Conservation (phyloP, 2,797 vertebrate genomes). For the Cercopithecus mitis region DNA sequence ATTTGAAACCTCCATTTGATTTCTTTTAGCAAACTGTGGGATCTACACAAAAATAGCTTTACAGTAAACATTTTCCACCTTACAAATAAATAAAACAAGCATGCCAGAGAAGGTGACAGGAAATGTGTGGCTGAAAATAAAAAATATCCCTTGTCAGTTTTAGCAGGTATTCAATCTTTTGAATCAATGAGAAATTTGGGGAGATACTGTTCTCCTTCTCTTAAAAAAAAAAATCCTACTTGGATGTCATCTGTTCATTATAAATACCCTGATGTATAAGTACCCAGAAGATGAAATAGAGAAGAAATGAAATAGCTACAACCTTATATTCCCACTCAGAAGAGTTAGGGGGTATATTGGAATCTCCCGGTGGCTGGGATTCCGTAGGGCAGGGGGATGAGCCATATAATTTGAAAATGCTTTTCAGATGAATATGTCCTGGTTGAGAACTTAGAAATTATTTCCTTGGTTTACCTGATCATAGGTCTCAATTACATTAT, state of each 20-base stretch:
- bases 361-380: neutral
- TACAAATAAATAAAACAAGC: slow-evolving; percentile 44
- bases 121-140: slow-evolving; percentile 45
- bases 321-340: neutral
- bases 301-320: neutral
- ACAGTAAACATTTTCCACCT: slow-evolving; percentile 67
- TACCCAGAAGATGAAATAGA: neutral
- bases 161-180: slow-evolving; percentile 21
- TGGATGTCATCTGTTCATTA: neutral
- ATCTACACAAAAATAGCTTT: slow-evolving; percentile 74
- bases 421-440: neutral
- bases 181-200: slow-evolving; percentile 59
- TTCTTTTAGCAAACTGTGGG: slow-evolving; percentile 79
- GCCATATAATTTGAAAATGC: neutral
- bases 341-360: neutral
- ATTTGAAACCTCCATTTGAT: slow-evolving; percentile 79
- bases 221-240: neutral
- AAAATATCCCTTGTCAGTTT: slow-evolving; percentile 30
- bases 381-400: neutral
- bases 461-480: neutral
- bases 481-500: neutral
- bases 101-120: neutral
- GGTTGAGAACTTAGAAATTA: neutral
- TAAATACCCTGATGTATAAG: slow-evolving; percentile 9
- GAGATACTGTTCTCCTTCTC: neutral